Base-by-base conservation (phyloP, 1,140 invertebrate genomes). In the Apis dorsata region DNA sequence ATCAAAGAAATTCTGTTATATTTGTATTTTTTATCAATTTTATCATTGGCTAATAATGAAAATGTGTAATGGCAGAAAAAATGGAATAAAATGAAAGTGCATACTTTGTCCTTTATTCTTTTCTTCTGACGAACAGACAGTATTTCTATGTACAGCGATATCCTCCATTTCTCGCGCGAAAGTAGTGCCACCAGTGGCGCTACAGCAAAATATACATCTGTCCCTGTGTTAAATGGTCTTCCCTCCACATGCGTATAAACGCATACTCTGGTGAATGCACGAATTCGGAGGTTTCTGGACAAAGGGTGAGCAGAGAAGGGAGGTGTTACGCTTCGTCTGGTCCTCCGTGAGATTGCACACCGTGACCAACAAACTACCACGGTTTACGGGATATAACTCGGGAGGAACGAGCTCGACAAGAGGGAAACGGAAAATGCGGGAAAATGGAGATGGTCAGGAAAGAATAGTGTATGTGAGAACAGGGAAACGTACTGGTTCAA, bases 331-430 rank as follows among this genome's bases (percentile, higher is more conserved):
- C 85, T 83, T 87, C 86, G 89, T 85, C 85, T 88, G 85, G 79
- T 80, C 84, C 88, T 90, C 82, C 80, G 86, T 90, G 88, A 90
- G 90, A 87, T 87, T 83, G 87, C 86, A 87, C 79, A 90, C 88
- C 89, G 86, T 90, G 88, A 89, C 88, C 89, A 89, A 90, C 89
- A 90, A 90, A 90, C 87, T 90, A 86, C 86, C 79, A 86, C 83
- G 86, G 85, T 90, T 89, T 88, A 89, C 85, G 85, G 83, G 65
- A 62, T 89, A 84, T 89, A 89, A 86, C 84, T 88, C 81, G 84
- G 72, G 81, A 80, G 73, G 83, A 84, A 68, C 66, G 55, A 62
- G 59, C 44, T 75, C 9, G 65, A n/a, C 57, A 83, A 71, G 57
- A 17, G 55, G 24, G n/a, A 4, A 49, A 62, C 17, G 62, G 57